phyloP scores from a whole-genome alignment of 2,113 vertebrate species.

The Datnioides undecimradiatus region DNA sequence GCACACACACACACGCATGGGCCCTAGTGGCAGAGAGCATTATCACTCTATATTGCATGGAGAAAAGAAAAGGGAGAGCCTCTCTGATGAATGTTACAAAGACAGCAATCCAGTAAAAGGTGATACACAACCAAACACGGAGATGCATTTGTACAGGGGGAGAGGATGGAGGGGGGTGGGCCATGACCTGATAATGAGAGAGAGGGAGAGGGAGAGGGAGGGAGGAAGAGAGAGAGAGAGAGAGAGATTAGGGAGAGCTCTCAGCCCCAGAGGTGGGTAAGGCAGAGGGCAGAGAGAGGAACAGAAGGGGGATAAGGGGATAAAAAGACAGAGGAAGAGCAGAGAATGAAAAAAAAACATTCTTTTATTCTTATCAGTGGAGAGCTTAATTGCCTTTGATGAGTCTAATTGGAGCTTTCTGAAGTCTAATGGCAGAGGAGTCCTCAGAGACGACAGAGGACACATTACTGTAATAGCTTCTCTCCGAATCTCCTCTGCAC shows the following conservation, averaged over 20 bases:
- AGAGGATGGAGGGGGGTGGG: background rate
- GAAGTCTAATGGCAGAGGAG: slow-evolving; percentile 80
- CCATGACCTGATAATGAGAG: slow-evolving; percentile 75
- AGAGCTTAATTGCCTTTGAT: slow-evolving; percentile 85
- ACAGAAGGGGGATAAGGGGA: slow-evolving; percentile 78
- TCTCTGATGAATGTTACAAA: slow-evolving; percentile 79
- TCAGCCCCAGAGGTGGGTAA: slow-evolving; percentile 78
- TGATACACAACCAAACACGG: slow-evolving; percentile 82
- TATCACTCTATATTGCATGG: slow-evolving; percentile 77
- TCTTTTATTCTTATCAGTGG: slow-evolving; percentile 82
- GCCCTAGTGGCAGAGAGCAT: slow-evolving; percentile 72
- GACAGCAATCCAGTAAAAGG: slow-evolving; percentile 78
- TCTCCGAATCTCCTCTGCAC: slow-evolving; percentile 69
- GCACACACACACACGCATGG: slow-evolving; percentile 8
- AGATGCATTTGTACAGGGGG: slow-evolving; percentile 72
- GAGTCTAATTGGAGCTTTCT: slow-evolving; percentile 83
- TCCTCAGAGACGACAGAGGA: slow-evolving; percentile 80
- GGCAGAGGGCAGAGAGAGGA: slow-evolving; percentile 78
- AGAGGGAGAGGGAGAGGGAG: slow-evolving; percentile 32
- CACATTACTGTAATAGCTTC: slow-evolving; percentile 80
- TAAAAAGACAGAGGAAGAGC: slow-evolving; percentile 74
- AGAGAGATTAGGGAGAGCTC: slow-evolving; percentile 64
- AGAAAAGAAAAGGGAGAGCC: slow-evolving; percentile 74
- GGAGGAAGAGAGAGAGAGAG: slow-evolving; percentile 2
- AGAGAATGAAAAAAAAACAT: slow-evolving; percentile 64